These are phyloP conservation scores for Lathamus discolor DNA, from an alignment of 2,113 vertebrate genomes.

Conservation along the genomic window DNA sequence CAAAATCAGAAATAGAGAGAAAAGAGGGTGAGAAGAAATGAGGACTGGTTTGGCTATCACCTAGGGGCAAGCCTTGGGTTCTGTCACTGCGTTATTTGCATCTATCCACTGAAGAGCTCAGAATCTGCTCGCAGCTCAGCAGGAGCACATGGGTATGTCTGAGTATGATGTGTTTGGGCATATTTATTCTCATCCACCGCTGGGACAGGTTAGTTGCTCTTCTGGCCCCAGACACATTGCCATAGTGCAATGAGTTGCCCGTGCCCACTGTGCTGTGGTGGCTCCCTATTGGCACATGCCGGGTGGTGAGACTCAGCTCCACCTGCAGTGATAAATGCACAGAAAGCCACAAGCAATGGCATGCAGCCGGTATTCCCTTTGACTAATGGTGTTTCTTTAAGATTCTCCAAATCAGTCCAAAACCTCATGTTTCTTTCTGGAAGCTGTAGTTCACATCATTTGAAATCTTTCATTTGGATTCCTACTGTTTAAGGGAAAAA, in stretches of 20 bases:
- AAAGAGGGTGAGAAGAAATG: neutral
- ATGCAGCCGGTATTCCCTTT: neutral
- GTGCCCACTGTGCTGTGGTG: neutral
- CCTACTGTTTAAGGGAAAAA: neutral
- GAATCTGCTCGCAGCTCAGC: neutral
- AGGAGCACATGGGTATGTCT: fast-evolving
- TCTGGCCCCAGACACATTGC: neutral
- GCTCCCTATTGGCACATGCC: fast-evolving
- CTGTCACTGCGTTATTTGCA: neutral
- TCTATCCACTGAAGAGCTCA: neutral
- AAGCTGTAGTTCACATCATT: neutral
- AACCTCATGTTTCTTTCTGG: neutral
- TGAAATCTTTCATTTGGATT: neutral
- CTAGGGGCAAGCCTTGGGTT: neutral
- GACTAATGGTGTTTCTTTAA: neutral
- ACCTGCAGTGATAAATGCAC: neutral
- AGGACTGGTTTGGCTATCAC: neutral
- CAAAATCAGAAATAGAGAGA: neutral
- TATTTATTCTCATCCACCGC: fast-evolving
- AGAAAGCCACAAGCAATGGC: neutral
- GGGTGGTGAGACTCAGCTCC: neutral
- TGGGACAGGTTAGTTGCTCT: neutral
- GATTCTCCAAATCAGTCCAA: neutral
- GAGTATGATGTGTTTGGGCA: neutral
- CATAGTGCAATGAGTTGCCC: neutral